Percentiles rank a stretch among this genome's conserved stretches.
phyloP scores from a whole-genome alignment of 2,113 vertebrate genomes.

The rabbit (Oryctolagus cuniculus) region mOryCun1.1 NC_091433.1:10049501-10050000 shows the following conservation, averaged over 20 bases:
- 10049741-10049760: not conserved
- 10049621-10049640: not conserved
- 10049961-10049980: not conserved
- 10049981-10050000: not conserved
- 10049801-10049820: not conserved
- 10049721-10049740: not conserved
- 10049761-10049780: not conserved
- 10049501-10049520: not conserved
- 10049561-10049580: not conserved
- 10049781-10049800: not conserved
- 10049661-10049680: not conserved
- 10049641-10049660: not conserved
- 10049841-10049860: not conserved
- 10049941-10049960: not conserved
- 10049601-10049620: not conserved
- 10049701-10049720: not conserved
- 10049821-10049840: not conserved
- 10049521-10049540: not conserved
- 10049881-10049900: not conserved
- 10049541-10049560: not conserved
- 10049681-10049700: not conserved
- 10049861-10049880: not conserved
- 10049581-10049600: not conserved
- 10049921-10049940: not conserved
- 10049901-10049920: accelerated